Base-by-base conservation (phyloP, 2,113 vertebrate genomes). In the Maccullochella peelii region DNA sequence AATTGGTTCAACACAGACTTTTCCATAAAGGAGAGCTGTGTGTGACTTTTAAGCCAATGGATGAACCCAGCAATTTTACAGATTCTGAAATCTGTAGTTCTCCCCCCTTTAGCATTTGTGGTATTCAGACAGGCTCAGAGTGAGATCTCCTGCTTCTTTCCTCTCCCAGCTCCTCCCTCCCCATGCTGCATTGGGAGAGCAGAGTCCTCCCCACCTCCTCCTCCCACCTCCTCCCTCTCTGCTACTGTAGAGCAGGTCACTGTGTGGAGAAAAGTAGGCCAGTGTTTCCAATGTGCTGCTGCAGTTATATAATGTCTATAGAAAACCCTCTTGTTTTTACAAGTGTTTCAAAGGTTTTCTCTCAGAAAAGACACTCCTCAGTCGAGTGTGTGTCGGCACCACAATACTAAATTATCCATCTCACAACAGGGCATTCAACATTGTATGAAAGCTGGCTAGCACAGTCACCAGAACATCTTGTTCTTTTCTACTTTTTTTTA, bases 201-300 rank as follows among this genome's bases (percentile, higher is more conserved):
- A 80, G 67, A 72, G 16, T 66, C 82, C 79, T 54, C 83, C 75
- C 75, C 30, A 85, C 57, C 44, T 23, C 86, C 61, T 36, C 78
- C 67, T 18, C 76, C 90, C 57, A 1, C 78, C 70, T 42, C 85
- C 77, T 18, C 68, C 90, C 68, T 47, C 82, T 33, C 70, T 87
- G 84, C 79, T 89, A 83, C 89, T 88, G 87, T 86, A 85, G 89
- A 90, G 92, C 93, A 92, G 93, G 94, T 93, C 92, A 94, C 89
- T 91, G 88, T 89, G 73, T 89, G 84, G 62, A 76, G 78, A 84
- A 93, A 95, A 95, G 86, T 95, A 93, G 95, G 95, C 87, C 95
- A 95, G 84, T 87, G 82, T 91, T 90, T 90, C 84, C 82, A 81
- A 76, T 84, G 86, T 88, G 80, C 85, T 78, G 54, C 74, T 89